phyloP scores from a whole-genome alignment of 2,797 vertebrate species.

The Carapus acus region DNA sequence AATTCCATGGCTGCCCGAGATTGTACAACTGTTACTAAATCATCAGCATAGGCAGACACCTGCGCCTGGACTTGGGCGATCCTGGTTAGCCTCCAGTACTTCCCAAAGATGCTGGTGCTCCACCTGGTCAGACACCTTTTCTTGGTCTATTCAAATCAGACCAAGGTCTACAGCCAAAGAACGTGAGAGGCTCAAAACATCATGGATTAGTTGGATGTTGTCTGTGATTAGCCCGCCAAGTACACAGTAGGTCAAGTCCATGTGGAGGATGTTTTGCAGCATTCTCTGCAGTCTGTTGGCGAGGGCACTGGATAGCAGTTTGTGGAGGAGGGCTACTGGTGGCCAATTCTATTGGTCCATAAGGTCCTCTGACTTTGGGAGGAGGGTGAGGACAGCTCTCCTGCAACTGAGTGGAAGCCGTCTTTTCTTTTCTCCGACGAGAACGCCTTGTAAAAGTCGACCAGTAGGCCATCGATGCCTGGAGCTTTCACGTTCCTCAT shows the following conservation, averaged over 20 bases:
- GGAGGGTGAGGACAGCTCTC: background rate
- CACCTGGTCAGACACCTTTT: slow-evolving; percentile 2
- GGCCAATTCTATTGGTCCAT: slow-evolving; percentile 1
- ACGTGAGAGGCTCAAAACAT: background rate
- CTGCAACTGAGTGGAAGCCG: background rate
- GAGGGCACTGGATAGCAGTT: background rate
- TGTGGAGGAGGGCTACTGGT: background rate
- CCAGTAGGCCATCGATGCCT: slow-evolving; percentile 6
- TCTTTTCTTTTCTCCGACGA: background rate
- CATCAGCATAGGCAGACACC: no score
- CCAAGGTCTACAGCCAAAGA: background rate
- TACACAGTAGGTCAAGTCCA: background rate
- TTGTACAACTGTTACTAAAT: no score
- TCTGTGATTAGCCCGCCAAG: background rate
- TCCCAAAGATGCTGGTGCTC: background rate
- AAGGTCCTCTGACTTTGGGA: background rate
- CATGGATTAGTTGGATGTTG: background rate
- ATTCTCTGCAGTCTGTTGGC: background rate
- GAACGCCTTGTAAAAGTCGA: slow-evolving; percentile 6
- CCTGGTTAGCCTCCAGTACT: background rate
- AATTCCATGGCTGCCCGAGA: no score
- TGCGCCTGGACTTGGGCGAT: background rate
- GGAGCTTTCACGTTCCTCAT: slow-evolving; percentile 2
- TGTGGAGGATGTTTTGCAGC: background rate
- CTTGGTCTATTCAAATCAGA: slow-evolving; percentile 1